A percentile compares a stretch with the other conserved stretches of the same genome.
Conservation (phyloP, 2,113 vertebrate species). For the Hemichromis elongatus region DNA sequence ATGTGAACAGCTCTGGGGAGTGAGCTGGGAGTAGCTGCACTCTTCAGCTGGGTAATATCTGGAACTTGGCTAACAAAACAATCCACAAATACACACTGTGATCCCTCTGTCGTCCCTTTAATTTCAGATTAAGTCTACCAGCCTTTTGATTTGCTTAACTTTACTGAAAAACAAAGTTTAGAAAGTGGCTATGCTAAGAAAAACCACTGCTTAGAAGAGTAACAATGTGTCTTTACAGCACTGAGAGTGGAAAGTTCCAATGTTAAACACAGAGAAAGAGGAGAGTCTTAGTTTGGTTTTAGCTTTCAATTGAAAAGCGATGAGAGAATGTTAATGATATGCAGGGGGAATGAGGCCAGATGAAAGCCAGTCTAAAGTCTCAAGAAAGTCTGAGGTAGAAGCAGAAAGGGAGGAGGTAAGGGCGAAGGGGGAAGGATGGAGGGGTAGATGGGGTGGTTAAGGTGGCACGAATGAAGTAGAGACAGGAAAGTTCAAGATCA, state of each 20-base stretch:
- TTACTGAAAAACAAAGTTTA: background rate
- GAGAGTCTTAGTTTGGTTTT: background rate
- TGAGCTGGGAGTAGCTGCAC: background rate
- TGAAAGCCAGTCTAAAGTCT: slow-evolving; percentile 34
- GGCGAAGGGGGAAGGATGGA: background rate
- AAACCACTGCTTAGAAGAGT: background rate
- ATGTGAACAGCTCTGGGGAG: slow-evolving; percentile 17
- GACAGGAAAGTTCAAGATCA: background rate
- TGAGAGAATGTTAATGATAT: slow-evolving; percentile 61
- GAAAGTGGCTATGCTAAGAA: background rate
- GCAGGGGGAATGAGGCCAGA: slow-evolving; percentile 35
- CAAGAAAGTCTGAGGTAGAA: background rate
- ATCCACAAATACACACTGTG: background rate
- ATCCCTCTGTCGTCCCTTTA: background rate
- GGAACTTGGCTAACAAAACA: slow-evolving; percentile 4
- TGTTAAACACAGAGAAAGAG: background rate
- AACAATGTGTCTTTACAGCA: background rate
- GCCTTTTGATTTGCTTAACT: background rate
- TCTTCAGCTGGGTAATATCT: background rate
- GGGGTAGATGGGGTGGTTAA: background rate
- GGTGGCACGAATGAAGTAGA: background rate
- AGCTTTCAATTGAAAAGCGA: slow-evolving; percentile 19
- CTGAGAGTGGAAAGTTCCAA: background rate
- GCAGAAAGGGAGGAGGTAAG: background rate
- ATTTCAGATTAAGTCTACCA: background rate